Evolutionary conservation across 2,113 vertebrate species (phyloP), one percentile per base, ranked within the genome.

Genomic region (Mus pahari): DNA sequence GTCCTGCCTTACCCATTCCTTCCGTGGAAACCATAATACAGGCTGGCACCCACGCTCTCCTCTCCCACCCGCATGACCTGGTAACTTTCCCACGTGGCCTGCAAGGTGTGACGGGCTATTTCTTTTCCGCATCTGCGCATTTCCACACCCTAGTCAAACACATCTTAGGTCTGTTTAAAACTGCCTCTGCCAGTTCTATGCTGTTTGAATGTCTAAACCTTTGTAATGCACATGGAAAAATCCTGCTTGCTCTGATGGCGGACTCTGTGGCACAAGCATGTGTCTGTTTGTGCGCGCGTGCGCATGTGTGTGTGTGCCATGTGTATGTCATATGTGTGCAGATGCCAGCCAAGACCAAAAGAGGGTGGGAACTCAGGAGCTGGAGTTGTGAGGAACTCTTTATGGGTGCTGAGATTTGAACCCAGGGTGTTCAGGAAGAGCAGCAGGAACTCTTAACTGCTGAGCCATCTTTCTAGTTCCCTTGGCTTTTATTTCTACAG

Each of bases 191-290:
- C 58, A 45, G 33, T n/a, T 13, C 9, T 36, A 9, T 19, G 53
- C 68, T 70, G 9, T 73, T 96, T 91, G 79, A 50, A 92, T n/a
- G 93, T 92, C 62, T 79, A 90, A 90, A 90, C 31, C 16, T 75
- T 68, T 78, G 42, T 82, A 28, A 71, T 42, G 50, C 36, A 22
- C 13, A 77, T 95, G 53, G 70, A 17, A 10, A 78, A 60, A 39
- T 42, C 2, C 36, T n/a, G 50, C 50, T 79, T 1, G 5, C 77
- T 58, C 53, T 22, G 16, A 13, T 58, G 33, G 22, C 20, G 39
- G 20, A 58, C 36, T 82, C 36, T 58, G 33, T 2, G 0, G 36
- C 68, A n/a, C 17, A 39, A 39, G 17, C 36, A n/a, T n/a, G 31
- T 70, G 7, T 70, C 10, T 9, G 2, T 70, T 12, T 82, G 3